Evolutionary conservation across 2,888 invertebrate genomes (phyloP), one percentile per base, ranked within the genome.

Genomic region (Masnerella sp.): DNA sequence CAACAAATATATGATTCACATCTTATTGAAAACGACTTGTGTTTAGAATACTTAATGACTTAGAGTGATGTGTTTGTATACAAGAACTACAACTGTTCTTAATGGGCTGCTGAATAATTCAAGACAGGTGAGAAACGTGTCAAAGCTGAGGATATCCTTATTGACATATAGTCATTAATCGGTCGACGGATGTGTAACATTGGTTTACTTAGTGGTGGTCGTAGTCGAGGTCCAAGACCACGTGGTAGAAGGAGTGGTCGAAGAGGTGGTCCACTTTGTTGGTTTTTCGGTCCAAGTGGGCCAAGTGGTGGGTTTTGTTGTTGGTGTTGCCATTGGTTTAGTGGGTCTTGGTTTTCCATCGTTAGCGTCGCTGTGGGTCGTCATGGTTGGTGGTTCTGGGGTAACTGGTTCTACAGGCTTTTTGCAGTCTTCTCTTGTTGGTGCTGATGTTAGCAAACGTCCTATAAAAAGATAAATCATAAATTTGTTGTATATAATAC

Each of bases 351-450:
- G 79, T 12, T 62, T 71, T 11, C 82, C 82, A 45, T 84, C 86
- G 69, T 91, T 91, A 49, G 91, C 89, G 77, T 92, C 92, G 25
- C 90, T 89, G 1, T 91, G 90, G 0, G 94, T 92, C 0, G 94
- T 93, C 77, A 94, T 90, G 0, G 92, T 91, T 0, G 95, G 94
- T 1, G 95, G 91, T 5, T 91, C 88, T 0, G 96, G 95, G 0
- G 95, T 95, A 7, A 91, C 89, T 0, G 94, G 94, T 56, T 90
- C 89, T 0, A 92, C 89, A 0, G 95, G 95, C 65, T 92, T 91
- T 17, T 91, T 90, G 81, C 95, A 95, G 79, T 93, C 90, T 7
- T 87, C 89, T 0, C 89, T 87, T 0, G 88, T 81, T 0, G 90
- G 89, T 1, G 91, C 90, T 2, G 90, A 89, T 4, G 89, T 85